A percentile compares a stretch with the other conserved stretches of the same genome.
Conservation (phyloP, 2,888 invertebrate genomes). For the Axea sp. region DNA sequence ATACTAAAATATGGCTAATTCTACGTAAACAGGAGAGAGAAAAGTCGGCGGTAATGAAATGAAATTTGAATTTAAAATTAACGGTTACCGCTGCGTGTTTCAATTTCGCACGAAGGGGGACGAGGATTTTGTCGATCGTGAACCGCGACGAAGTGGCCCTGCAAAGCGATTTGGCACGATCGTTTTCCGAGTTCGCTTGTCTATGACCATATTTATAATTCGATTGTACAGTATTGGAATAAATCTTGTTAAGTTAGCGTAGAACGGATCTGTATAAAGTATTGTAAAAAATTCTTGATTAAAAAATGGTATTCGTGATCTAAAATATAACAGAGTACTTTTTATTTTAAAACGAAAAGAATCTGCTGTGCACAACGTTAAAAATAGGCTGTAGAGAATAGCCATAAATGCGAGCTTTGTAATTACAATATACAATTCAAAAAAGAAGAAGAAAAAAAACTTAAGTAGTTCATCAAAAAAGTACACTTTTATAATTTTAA, state of each 20-base stretch:
- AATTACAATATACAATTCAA: no score
- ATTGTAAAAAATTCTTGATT: conserved; percentile 80
- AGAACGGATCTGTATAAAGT: conserved; percentile 68
- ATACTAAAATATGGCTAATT: conserved; percentile 40
- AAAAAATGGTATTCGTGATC: no score
- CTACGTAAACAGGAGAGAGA: conserved; percentile 31
- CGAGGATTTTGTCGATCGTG: conserved; percentile 2
- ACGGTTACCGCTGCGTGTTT: conserved; percentile 35
- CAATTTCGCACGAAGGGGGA: conserved; percentile 25
- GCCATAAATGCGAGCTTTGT: no score
- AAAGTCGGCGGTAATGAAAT: conserved; percentile 4
- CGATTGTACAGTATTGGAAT: conserved; percentile 75
- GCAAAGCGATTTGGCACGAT: conserved; percentile 7
- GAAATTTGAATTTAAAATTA: conserved; percentile 13
- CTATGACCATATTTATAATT: conserved; percentile 66
- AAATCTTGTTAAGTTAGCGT: conserved; percentile 70
- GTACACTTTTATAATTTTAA: no score
- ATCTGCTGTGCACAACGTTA: no score
- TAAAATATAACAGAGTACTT: no score
- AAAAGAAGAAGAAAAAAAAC: no score
- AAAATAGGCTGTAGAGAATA: no score
- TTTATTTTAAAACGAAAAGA: no score
- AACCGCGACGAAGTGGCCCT: background rate
- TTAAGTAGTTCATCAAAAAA: no score
- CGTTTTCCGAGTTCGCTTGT: conserved; percentile 48